Evolutionary conservation across 2,888 invertebrate species (phyloP), one percentile per base, ranked within the genome.

Genomic region (Eristalis pertinax): DNA sequence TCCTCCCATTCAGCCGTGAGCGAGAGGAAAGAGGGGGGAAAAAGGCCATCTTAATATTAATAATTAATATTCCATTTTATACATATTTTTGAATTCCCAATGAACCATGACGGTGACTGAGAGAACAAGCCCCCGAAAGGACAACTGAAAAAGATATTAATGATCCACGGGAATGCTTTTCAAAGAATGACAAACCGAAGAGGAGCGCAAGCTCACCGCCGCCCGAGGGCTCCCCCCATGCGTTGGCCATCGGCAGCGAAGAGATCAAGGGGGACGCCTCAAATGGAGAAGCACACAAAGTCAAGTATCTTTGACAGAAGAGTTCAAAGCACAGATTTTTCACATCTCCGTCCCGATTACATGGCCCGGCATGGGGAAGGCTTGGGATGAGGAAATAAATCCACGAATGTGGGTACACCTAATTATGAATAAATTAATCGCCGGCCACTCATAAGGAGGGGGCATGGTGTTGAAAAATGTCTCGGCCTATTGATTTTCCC

Each of bases 341-440:
- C 79, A 75, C 74, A 43, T 65, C 11, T 65, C 13, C 11, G 50
- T 35, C 13, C n/a, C 22, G 50, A 26, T 7, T 11, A n/a, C 10
- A 8, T 70, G 29, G 32, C 8, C 8, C 7, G 32, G 29, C 26
- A 3, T 26, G 29, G n/a, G n/a, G n/a, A 26, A 26, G 29, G 29
- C 4, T 29, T 29, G 29, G 2, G 32, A 50, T 10, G 50, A 19
- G 26, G 4, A 63, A 69, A 41, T 8, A n/a, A 81, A 62, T 56
- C 69, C 68, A 75, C 79, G 43, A 77, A 73, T 74, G 60, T 50
- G 50, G 60, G 26, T 60, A 24, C 26, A 60, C 60, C 26, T 83
- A 84, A 87, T 83, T 87, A 87, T 87, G 87, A 87, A 87, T 87
- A 84, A 80, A 87, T 87, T 87, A 84, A 76, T 76, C 79, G 35